These are phyloP conservation scores for Altica lythri DNA, from an alignment of 2,888 invertebrate species.

Conservation along the genomic window DNA sequence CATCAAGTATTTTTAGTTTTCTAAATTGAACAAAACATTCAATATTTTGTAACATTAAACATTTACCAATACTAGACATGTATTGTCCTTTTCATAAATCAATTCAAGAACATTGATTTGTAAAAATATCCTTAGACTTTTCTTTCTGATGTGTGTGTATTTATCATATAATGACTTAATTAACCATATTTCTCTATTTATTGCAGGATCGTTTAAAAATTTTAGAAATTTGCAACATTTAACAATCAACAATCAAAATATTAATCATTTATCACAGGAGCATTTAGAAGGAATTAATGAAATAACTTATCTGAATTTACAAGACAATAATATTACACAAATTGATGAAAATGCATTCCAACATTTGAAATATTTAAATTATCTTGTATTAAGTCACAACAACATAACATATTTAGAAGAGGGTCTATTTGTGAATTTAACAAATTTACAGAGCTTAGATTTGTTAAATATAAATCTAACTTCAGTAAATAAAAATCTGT, in stretches of 20 bases:
- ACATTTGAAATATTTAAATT: slow-evolving; percentile 20
- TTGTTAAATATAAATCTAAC: slow-evolving; percentile 17
- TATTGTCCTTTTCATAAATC: too few relatives aligned
- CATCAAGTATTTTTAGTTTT: too few relatives aligned
- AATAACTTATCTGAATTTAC: slow-evolving; percentile 25
- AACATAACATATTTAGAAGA: slow-evolving; percentile 18
- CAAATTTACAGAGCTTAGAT: slow-evolving; percentile 24
- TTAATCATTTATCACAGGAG: slow-evolving; percentile 16
- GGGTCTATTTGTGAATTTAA: slow-evolving; percentile 19
- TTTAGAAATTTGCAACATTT: slow-evolving; percentile 20
- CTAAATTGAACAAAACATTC: too few relatives aligned
- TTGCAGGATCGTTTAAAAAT: slow-evolving; percentile 28
- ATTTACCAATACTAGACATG: too few relatives aligned
- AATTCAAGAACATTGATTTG: too few relatives aligned
- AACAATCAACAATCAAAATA: slow-evolving; percentile 27
- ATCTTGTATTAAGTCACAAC: slow-evolving; percentile 24
- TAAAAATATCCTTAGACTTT: too few relatives aligned
- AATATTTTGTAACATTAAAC: too few relatives aligned
- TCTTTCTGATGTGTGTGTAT: too few relatives aligned
- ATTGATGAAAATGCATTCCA: slow-evolving; percentile 22
- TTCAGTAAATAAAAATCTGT: slow-evolving; percentile 12
- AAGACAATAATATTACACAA: slow-evolving; percentile 17
- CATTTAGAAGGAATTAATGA: slow-evolving; percentile 21
- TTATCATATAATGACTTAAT: too few relatives aligned
- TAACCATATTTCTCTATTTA: too few relatives aligned